Base-by-base conservation (phyloP, 1,140 invertebrate genomes). In the Cryptotermes secundus region DNA sequence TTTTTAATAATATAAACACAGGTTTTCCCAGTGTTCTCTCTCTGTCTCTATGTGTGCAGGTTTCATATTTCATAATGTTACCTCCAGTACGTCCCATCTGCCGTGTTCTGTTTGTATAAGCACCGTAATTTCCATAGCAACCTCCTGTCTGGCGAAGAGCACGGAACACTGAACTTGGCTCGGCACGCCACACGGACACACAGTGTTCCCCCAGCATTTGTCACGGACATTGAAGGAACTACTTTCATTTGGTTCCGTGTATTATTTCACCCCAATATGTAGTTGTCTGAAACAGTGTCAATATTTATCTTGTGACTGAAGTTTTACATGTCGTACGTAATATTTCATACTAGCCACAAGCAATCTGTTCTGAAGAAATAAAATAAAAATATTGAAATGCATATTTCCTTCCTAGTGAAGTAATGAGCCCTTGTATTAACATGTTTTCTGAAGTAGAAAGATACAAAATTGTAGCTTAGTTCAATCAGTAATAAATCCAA, bases 31-130 rank as follows among this genome's bases (percentile, higher is more conserved):
- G 22, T 31, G 26, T 72, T 72, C 59, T 49, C 14, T 31, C 26
- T 72, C 45, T 49, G 45, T 38, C 38, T 38, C 6, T 22, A 59
- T n/a, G n/a, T n/a, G n/a, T n/a, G n/a, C 26, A 12, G 26, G 59
- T 72, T 72, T 72, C n/a, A 72, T 72, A 72, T 72, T 72, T 72
- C n/a, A 72, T 72, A 72, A 31, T 72, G 59, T 72, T 72, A 72
- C 59, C 53, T 72, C 26, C n/a, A n/a, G 26, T 72, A n/a, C 14
- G 59, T 31, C 59, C n/a, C 59, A 72, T 72, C 26, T 72, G n/a
- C 59, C 26, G 26, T 72, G 59, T 31, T 9, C 59, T 31, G 59
- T 72, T 72, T 72, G 4, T 72, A n/a, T 72, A 72, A 72, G 59
- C 59, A 72, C n/a, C 6, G 59, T 72, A 72, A 72, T 72, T 72